Percentiles rank a stretch among this genome's conserved stretches.
Evolutionary conservation across 2,113 vertebrate species (phyloP).

Genomic region (Phrynocephalus versicolor): DNA sequence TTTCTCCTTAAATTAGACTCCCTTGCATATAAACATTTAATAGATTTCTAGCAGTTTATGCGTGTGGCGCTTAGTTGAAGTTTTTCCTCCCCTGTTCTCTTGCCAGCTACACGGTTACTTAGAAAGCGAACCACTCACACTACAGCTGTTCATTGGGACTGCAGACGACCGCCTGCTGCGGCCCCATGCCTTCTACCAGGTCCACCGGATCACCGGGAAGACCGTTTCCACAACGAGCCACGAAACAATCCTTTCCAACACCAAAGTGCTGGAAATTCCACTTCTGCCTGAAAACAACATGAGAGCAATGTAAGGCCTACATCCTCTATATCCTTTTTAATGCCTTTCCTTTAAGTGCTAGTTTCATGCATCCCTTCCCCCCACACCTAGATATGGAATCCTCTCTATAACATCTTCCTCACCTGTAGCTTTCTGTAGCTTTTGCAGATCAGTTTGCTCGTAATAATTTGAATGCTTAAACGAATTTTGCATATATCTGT

Average conservation of each 20-base stretch:
- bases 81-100: conserved; percentile 77
- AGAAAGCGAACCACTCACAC: conserved; percentile 91
- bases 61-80: conserved; percentile 70
- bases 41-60: conserved; percentile 53
- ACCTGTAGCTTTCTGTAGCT: neutral
- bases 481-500: conserved; percentile 47
- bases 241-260: conserved; percentile 91
- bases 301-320: conserved; percentile 86
- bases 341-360: neutral
- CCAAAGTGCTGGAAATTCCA: conserved; percentile 95
- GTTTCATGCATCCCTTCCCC: too few species aligned
- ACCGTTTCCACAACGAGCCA: conserved; percentile 95
- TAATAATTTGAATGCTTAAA: conserved; percentile 38
- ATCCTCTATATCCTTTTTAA: neutral
- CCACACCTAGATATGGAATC: neutral
- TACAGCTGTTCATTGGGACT: conserved; percentile 98
- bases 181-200: conserved; percentile 98
- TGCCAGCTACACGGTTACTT: conserved; percentile 92
- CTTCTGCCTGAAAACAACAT: conserved; percentile 95
- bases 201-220: conserved; percentile 96
- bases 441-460: conserved; percentile 23
- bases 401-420: neutral
- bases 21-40: conserved; percentile 59
- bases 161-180: conserved; percentile 95
- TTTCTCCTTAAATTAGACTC: conserved; percentile 52